Base-by-base conservation (phyloP, 2,113 vertebrate species). In the Alosa alosa region DNA sequence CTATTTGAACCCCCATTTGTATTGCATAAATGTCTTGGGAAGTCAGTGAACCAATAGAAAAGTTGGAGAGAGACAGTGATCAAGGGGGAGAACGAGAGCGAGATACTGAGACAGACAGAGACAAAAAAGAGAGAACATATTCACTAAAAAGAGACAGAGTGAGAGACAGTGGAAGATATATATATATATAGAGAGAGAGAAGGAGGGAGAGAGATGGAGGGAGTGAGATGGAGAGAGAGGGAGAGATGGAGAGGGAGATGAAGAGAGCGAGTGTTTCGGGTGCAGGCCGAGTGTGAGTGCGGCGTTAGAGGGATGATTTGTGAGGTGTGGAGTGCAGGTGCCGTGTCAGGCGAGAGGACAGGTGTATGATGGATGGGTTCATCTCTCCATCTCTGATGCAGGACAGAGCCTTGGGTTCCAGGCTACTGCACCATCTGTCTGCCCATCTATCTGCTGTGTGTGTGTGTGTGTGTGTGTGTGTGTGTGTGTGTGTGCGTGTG, bases 291-390 rank as follows among this genome's bases (percentile, higher is more conserved):
- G 72, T 83, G 82, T 86, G 85, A 84, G 85, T 84, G 44, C 36
- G 86, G 88, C 89, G 86, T 86, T 88, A 60, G 81, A 89, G 89
- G 85, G 82, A 84, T 90, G 90, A 91, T 93, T 91, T 91, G 90
- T 91, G 86, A 84, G 83, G 68, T 90, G 85, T 89, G 86, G 83
- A 81, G 85, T 90, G 84, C 68, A 55, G 20, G 88, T 87, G 89
- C 87, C 84, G 50, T 86, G 86, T 86, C 85, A 89, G 86, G 88
- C 82, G 78, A 47, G 82, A 82, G 87, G 88, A 89, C 87, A 91
- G 86, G 83, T 88, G 85, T 85, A 86, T 89, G 89, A 88, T 91
- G 75, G 88, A 90, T 91, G 86, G 82, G 87, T 90, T 84, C 78
- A 86, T 87, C 89, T 86, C 52, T 68, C 85, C 83, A 89, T 90